Base-by-base conservation (phyloP, 1,140 invertebrate genomes). In the Copidosoma floridanum region DNA sequence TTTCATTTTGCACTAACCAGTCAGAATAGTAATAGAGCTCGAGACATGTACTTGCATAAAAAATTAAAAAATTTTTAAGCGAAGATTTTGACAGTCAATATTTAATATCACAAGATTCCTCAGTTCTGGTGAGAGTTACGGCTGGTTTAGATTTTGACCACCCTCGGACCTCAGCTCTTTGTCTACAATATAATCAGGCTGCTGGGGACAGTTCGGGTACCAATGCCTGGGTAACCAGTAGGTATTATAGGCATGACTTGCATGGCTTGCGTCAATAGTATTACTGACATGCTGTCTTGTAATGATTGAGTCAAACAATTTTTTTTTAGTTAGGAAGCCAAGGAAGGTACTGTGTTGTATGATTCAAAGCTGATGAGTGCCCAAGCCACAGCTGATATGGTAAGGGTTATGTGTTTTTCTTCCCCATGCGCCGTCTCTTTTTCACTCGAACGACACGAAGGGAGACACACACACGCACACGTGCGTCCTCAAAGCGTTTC, bases 1-100 rank as follows among this genome's bases (percentile, higher is more conserved):
- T 98, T 97, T 76, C 94, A 97, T 76, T 90, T 89, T 75, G 86
- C 90, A 4, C 77, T 94, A n/a, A 89, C 89, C 71, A 93, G 90
- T 66, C 91, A 91, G 76, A 93, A 92, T 76, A 93, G 90, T 61
- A 88, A 90, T 69, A 85, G 89, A 67, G 89, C 93, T 1, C 85
- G 91, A 66, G 94, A 97, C 76, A 84, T 95, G 40, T 92, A 96
- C 80, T 78, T 95, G 37, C 81, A 95, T 46, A 89, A 91, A 68
- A 89, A 91, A 66, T 71, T 93, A n/a, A 87, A 88, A 66, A 84
- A 84, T 35, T 81, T 86, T 64, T 74, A 64, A 76, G 81, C 38
- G 83, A 84, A 51, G 81, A 85, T 52, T 78, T 77, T 51, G 79
- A 81, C 54, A 73, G 70, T 51, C 85, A 83, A 48, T 84, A 64